phyloP scores from a whole-genome alignment of 1,140 invertebrate genomes.

The Harlomillsia oculata region DNA sequence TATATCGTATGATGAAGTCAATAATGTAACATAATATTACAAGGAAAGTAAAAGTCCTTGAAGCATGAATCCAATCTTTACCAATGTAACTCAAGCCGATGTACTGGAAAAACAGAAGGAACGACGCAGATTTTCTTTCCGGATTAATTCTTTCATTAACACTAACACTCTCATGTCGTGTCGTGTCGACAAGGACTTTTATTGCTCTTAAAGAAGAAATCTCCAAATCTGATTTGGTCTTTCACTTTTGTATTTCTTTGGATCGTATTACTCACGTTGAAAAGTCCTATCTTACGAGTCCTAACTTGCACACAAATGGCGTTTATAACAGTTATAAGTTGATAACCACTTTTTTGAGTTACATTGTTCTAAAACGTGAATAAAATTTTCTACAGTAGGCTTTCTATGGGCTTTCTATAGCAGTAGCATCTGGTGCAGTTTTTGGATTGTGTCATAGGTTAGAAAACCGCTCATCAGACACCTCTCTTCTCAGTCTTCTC shows the following conservation, averaged over 20 bases:
- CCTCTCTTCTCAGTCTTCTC: too few relatives aligned
- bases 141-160: conserved; percentile 33
- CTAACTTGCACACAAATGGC: not conserved
- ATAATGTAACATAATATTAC: conserved; percentile 7
- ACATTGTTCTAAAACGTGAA: too few relatives aligned
- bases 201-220: not conserved
- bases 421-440: too few relatives aligned
- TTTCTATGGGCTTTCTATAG: too few relatives aligned
- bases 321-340: not conserved
- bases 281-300: not conserved
- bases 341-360: not conserved
- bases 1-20: not conserved
- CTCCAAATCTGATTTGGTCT: conserved; percentile 3
- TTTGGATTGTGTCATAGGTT: too few relatives aligned
- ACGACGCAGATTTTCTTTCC: conserved; percentile 26
- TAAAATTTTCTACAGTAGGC: too few relatives aligned
- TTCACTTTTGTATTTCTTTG: not conserved
- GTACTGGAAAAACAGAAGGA: conserved; percentile 31
- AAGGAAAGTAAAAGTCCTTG: conserved; percentile 1
- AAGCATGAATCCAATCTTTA: conserved; percentile 24
- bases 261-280: not conserved
- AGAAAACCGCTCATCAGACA: too few relatives aligned
- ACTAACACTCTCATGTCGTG: too few relatives aligned
- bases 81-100: conserved; percentile 28
- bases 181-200: too few relatives aligned